Conservation (phyloP, 1,140 invertebrate genomes). For the Heliconius hewitsoni region DNA sequence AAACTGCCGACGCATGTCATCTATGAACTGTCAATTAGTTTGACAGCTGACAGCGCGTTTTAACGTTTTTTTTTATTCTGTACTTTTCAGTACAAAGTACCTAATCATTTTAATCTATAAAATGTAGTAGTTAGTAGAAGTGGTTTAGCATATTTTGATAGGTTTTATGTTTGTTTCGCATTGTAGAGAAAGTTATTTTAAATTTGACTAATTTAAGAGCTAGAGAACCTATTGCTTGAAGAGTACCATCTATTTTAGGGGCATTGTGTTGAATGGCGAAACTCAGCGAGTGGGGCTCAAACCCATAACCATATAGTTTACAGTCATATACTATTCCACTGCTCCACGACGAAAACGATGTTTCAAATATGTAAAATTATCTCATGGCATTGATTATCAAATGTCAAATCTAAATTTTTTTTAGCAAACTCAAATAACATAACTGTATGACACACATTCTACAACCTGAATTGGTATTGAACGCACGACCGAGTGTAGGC, state of each 20-base stretch:
- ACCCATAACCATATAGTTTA: too few species aligned
- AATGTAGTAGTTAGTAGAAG: not conserved
- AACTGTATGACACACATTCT: constrained; percentile 3
- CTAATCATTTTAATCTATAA: not conserved
- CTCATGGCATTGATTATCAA: too few species aligned
- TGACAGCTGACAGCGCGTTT: not conserved
- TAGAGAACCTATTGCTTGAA: too few species aligned
- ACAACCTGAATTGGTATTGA: not conserved
- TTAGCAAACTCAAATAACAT: not conserved
- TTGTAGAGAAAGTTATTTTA: too few species aligned
- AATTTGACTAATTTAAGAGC: too few species aligned
- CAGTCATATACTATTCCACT: too few species aligned
- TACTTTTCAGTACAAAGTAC: not conserved
- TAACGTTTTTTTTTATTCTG: constrained; percentile 1
- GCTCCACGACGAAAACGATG: too few species aligned
- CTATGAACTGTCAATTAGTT: constrained; percentile 6
- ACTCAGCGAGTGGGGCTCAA: too few species aligned
- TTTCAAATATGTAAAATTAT: too few species aligned
- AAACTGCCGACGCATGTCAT: constrained; percentile 11
- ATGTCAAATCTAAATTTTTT: too few species aligned
- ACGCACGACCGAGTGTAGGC: not conserved
- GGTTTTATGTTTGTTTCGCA: not conserved
- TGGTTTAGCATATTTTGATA: not conserved
- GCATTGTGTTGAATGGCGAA: too few species aligned
- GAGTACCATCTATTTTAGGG: too few species aligned